Base-by-base conservation (phyloP, 2,888 invertebrate genomes). In the Bombylius major region DNA sequence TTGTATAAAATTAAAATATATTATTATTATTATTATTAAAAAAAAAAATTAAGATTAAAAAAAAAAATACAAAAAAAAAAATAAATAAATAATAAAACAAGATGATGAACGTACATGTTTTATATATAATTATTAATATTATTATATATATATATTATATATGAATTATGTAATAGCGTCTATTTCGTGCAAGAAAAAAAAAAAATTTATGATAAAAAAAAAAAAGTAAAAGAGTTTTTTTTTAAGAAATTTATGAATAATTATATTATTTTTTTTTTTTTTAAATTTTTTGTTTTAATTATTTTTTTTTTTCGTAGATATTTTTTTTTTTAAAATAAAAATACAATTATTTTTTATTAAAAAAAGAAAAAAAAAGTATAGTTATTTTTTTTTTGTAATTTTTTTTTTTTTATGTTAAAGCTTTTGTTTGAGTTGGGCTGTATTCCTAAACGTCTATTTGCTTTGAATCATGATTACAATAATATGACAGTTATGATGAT, bases 171-270 rank as follows among this genome's bases (percentile, higher is more conserved):
- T 42, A 42, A 42, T 42, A 42, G 32, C 47, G 51, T 55, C 51
- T 55, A 55, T 55, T 55, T 55, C 51, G 55, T 55, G 55, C 55
- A 55, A 55, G 51, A 45, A 55, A 51, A 33, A 13, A 5, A 46
- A 46, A 42, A 42, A 42, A 42, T 7, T 46, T 7, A 46, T 46
- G 14, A 14, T 46, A n/a, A 46, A 46, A 46, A 46, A 45, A 45
- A 46, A 46, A n/a, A 46, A 11, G 11, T 11, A 42, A 42, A 39
- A 42, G 39, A 42, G 12, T 42, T 42, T 42, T 42, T n/a, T 23
- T 39, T 39, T 11, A 39, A 46, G 14, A 46, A 46, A n/a, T 46
- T 7, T 46, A 14, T n/a, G 14, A n/a, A 46, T 7, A 44, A 45
- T 14, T 44, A 44, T 44, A 44, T 44, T 13, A 44, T 44, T 5